Evolutionary conservation across 53 echinoderm and acorn worm species (phyloP), one percentile per base, ranked within the genome.

Genomic region (Mesocentrotus franciscanus): DNA sequence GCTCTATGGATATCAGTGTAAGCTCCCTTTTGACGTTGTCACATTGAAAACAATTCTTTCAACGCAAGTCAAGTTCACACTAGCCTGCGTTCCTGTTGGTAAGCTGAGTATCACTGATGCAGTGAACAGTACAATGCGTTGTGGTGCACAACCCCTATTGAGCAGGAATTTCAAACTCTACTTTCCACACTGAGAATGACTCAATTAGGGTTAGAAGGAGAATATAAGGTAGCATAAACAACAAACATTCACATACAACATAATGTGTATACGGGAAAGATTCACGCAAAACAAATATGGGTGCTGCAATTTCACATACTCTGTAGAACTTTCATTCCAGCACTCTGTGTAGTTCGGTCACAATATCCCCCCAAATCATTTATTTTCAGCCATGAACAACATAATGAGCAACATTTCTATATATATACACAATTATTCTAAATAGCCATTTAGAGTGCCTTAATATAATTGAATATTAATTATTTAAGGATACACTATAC

Each of bases 351-450:
- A 84, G 24, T 22, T 84, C 10, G 6, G 26, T 55, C 24, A 18
- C 84, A 42, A 84, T 55, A 22, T 84, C 49, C 24, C 4, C 84
- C 84, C 20, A 84, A 84, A 84, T 84, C 84, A 84, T 55, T 39
- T 55, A 42, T 49, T 22, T 84, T 84, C 84, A 84, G 84, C 84
- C 84, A 84, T 49, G 24, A 84, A 39, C 55, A 84, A 84, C 84
- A 84, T 42, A 42, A 84, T 55, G 20, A 42, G 84, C 84, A 84
- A 84, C 55, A 76, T 76, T 35, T 20, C n/a, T 84, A 8, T 42
- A 84, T 55, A 84, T 22, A 55, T 61, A 85, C 18, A 90, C 90
- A 39, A 30, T 49, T 85, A 89, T 89, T 57, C 60, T 89, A 60
- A 57, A 57, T 57, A 89, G 14, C 90, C 49, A 90, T 90, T 90